Conservation (phyloP, 2,888 invertebrate genomes). For the Eupithecia centaureata region DNA sequence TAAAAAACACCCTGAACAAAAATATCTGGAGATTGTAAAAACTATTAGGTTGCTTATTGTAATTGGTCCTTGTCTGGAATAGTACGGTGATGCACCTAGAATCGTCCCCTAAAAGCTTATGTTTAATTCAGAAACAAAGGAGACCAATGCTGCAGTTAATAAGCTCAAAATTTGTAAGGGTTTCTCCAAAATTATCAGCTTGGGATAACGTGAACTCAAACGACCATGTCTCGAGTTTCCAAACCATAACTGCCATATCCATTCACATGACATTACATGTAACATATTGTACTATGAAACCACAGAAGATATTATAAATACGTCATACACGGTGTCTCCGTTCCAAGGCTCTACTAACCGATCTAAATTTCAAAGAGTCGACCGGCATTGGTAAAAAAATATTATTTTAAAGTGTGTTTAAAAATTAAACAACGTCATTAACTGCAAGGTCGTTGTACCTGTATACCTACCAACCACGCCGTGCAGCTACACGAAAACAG, state of each 20-base stretch:
- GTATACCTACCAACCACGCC: no score
- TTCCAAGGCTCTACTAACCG: neutral
- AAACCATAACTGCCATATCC: constrained; percentile 24
- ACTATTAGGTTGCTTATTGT: no score
- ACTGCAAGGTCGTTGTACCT: no score
- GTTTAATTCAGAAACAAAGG: neutral
- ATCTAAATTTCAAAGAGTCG: neutral
- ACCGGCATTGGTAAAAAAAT: neutral
- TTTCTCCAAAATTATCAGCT: neutral
- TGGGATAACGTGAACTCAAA: constrained; percentile 9
- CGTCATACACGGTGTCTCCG: neutral
- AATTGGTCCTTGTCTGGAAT: no score
- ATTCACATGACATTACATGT: constrained; percentile 32
- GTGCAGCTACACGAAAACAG: no score
- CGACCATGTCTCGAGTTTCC: constrained; percentile 23
- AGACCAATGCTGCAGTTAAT: neutral
- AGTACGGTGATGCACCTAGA: no score
- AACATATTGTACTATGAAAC: constrained; percentile 39
- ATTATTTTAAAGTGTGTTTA: neutral
- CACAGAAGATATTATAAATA: constrained; percentile 7
- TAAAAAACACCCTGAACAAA: no score
- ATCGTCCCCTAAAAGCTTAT: no score
- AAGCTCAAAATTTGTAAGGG: neutral
- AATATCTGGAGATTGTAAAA: no score
- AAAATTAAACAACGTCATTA: no score